Evolutionary conservation across 2,797 vertebrate genomes (phyloP), one percentile per base, ranked within the genome.

Genomic region (Sciaenops ocellatus): DNA sequence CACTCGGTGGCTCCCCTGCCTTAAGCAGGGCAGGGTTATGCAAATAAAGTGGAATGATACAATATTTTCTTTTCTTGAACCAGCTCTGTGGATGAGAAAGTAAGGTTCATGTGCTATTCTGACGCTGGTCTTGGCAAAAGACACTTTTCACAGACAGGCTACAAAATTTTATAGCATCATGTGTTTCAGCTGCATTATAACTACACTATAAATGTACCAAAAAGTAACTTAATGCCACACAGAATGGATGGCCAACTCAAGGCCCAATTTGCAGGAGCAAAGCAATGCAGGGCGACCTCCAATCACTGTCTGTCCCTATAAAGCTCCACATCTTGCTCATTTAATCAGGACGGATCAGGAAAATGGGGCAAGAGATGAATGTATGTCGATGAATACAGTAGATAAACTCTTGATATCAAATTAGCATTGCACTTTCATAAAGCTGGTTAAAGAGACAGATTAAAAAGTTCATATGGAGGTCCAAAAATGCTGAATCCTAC

Each of bases 21-120:
- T 92, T 94, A 93, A 92, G 88, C 90, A 71, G 91, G 93, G 77
- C 89, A 93, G 83, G 86, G 91, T 90, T 93, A 93, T 95, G 93
- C 91, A 92, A 94, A 94, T 93, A 91, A 91, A 88, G 79, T 80
- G 75, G 85, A 93, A 84, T 87, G 79, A 81, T 88, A 86, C 79
- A 80, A 73, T 80, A 72, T 80, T 75, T 78, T 79, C 67, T 41
- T 34, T 57, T 60, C 46, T 70, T 46, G 38, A 79, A 76, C 73
- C 55, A 80, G 63, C 79, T 78, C 83, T 76, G 75, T 76, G 83
- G 42, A 82, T 75, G 55, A 71, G 68, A 80, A 85, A 71, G 63
- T 73, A 8, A 75, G 65, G 67, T 88, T 81, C 79, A 66, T 34
- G 55, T 74, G 79, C 70, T 73, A 51, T 8, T 73, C 51, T 79